Evolutionary conservation across 1,140 invertebrate species (phyloP).

Genomic region (honey bee (Apis mellifera)): Amel_HAv3.1 CM009940.2:6681001-6681500

Average conservation of each 20-base stretch:
- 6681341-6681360: conserved; percentile 3
- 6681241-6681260: neutral
- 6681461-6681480: neutral
- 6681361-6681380: conserved; percentile 5
- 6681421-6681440: neutral
- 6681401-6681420: conserved; percentile 5
- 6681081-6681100: too few species aligned
- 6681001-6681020: too few species aligned
- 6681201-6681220: neutral
- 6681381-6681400: conserved; percentile 2
- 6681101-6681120: too few species aligned
- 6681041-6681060: too few species aligned
- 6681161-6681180: too few species aligned
- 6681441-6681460: neutral
- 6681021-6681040: too few species aligned
- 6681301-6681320: neutral
- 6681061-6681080: too few species aligned
- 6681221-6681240: neutral
- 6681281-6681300: neutral
- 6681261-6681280: neutral
- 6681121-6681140: too few species aligned
- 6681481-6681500: neutral
- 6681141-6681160: too few species aligned
- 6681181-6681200: neutral
- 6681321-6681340: neutral